A percentile compares a stretch with the other conserved stretches of the same genome.
Conservation (phyloP, 2,888 invertebrate species). For the Drosophila formosana region DNA sequence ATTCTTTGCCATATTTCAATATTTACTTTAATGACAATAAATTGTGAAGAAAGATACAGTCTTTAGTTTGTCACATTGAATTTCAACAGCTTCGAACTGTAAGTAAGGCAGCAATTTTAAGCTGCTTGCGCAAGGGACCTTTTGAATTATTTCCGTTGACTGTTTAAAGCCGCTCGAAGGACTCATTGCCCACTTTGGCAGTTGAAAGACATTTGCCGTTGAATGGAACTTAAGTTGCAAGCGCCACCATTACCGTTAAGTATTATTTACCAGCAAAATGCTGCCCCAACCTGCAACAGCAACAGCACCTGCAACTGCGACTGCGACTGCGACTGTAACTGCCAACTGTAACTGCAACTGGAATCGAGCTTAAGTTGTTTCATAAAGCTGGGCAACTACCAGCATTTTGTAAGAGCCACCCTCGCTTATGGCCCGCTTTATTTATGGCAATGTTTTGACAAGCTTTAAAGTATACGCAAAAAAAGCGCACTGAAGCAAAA, state of each 20-base stretch:
- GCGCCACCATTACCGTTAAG: slow-evolving; percentile 56
- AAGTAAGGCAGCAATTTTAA: slow-evolving; percentile 8
- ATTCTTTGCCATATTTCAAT: background rate
- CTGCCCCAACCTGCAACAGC: slow-evolving; percentile 4
- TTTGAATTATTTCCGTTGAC: slow-evolving; percentile 10
- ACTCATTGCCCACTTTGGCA: slow-evolving; percentile 41
- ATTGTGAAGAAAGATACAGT: background rate
- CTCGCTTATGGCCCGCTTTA: slow-evolving; percentile 49
- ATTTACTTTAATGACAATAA: background rate
- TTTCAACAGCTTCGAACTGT: background rate
- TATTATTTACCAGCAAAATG: slow-evolving; percentile 58
- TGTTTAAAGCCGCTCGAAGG: slow-evolving; percentile 32
- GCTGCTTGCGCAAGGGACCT: slow-evolving; percentile 4
- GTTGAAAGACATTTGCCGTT: slow-evolving; percentile 47
- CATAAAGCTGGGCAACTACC: slow-evolving; percentile 20
- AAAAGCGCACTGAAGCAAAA: slow-evolving; percentile 21
- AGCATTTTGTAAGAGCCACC: slow-evolving; percentile 11
- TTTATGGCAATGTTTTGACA: slow-evolving; percentile 71
- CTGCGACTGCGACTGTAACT: slow-evolving; percentile 1
- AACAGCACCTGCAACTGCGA: slow-evolving; percentile 1
- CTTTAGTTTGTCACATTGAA: background rate
- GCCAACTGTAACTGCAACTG: slow-evolving; percentile 12
- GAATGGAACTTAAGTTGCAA: slow-evolving; percentile 52
- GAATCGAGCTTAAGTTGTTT: slow-evolving; percentile 26
- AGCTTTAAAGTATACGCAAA: slow-evolving; percentile 62